Percentiles rank a stretch among this genome's conserved stretches.
Evolutionary conservation across 2,113 vertebrate species (phyloP).

Genomic region (Calidris pygmaea): DNA sequence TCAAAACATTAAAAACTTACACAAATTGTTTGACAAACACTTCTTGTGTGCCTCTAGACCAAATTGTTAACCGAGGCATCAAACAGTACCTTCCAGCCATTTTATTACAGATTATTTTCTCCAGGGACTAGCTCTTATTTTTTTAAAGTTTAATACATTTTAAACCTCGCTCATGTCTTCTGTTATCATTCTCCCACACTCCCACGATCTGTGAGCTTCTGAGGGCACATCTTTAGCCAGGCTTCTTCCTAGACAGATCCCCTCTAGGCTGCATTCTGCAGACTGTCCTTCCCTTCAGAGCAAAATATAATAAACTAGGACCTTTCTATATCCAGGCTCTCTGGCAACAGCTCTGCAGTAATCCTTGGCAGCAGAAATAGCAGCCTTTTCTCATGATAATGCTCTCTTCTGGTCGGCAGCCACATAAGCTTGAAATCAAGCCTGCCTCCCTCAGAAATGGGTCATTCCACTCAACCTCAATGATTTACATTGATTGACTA

Average conservation of each 20-base stretch:
- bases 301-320: not conserved
- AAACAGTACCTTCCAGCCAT: not conserved
- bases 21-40: not conserved
- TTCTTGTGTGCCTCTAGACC: not conserved
- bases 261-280: not conserved
- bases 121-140: not conserved
- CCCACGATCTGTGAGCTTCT: not conserved
- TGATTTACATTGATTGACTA: not conserved
- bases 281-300: not conserved
- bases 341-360: not conserved
- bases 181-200: not conserved
- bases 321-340: not conserved
- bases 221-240: not conserved
- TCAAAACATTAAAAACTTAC: not conserved
- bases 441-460: not conserved
- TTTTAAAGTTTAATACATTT: not conserved
- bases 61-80: not conserved
- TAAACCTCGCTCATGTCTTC: not conserved
- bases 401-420: not conserved
- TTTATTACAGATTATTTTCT: not conserved
- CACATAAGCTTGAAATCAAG: not conserved
- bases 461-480: not conserved
- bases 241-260: not conserved
- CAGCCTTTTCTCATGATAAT: not conserved
- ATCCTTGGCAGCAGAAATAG: not conserved